A percentile compares a stretch with the other conserved stretches of the same genome.
phyloP scores from a whole-genome alignment of 2,888 invertebrate genomes.

The Eretmocerus hayati region DNA sequence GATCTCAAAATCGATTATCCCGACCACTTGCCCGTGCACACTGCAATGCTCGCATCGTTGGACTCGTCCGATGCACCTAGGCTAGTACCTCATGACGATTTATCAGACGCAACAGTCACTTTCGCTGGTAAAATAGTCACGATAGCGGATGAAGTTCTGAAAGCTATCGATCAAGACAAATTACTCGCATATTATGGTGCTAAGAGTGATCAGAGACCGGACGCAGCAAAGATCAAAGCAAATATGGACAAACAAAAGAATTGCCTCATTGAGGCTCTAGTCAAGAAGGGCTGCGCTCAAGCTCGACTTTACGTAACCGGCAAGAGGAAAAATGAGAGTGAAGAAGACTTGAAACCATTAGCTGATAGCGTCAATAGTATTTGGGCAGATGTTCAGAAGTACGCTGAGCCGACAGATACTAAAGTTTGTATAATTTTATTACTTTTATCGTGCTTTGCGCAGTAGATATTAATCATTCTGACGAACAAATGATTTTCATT shows the following conservation, averaged over 20 bases:
- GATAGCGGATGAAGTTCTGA: slow-evolving; percentile 61
- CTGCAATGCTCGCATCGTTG: slow-evolving; percentile 71
- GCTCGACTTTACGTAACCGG: slow-evolving; percentile 54
- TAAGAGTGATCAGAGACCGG: slow-evolving; percentile 75
- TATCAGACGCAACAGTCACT: slow-evolving; percentile 38
- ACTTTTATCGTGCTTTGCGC: neutral
- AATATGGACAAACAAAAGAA: slow-evolving; percentile 80
- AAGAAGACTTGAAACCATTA: slow-evolving; percentile 42
- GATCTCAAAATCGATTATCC: slow-evolving; percentile 66
- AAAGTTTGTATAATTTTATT: slow-evolving; percentile 56
- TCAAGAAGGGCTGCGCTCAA: slow-evolving; percentile 67
- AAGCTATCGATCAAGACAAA: slow-evolving; percentile 68
- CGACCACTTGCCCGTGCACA: slow-evolving; percentile 68
- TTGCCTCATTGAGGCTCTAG: slow-evolving; percentile 71
- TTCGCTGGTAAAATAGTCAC: slow-evolving; percentile 53
- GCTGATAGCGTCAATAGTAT: slow-evolving; percentile 56
- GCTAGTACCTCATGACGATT: slow-evolving; percentile 45
- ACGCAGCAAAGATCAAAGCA: slow-evolving; percentile 76
- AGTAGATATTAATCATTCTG: too few relatives aligned
- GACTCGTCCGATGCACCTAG: slow-evolving; percentile 55
- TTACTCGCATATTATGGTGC: slow-evolving; percentile 77
- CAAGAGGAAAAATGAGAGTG: slow-evolving; percentile 36
- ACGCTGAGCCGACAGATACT: slow-evolving; percentile 68
- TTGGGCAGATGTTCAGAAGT: slow-evolving; percentile 70
- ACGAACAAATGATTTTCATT: too few relatives aligned